Base-by-base conservation (phyloP, 2,797 vertebrate genomes). In the Alcedo quadribrachys region DNA sequence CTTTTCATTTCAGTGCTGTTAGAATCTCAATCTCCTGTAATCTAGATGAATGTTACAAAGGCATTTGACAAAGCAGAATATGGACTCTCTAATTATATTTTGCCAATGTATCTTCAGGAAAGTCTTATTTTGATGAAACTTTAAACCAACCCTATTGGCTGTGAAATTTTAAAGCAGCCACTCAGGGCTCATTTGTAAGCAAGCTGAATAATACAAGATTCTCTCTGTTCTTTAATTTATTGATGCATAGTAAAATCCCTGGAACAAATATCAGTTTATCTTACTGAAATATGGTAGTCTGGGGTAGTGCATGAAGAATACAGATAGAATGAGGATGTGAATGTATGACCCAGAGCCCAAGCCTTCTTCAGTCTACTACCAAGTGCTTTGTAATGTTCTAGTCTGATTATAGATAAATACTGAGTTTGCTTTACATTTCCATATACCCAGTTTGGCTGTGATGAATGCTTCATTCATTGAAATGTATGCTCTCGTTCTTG, bases 1-100 rank as follows among this genome's bases (percentile, higher is more conserved):
- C 85, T 96, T 97, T 95, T 95, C 87, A 78, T 82, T 94, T 96
- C 92, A 85, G 75, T 81, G 82, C 69, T 81, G 14, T 91, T 94
- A 70, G 58, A 69, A 21, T 50, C 87, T 92, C 92, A 92, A 68
- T 88, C 65, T 90, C 61, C 81, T 93, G 50, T 92, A 93, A 94
- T 86, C 71, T 53, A 53, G 22, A 86, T 86, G 92, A 91, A 68
- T 81, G 62, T 78, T 53, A 54, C 75, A 85, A 90, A 92, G 58
- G 32, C 53, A 91, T 94, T 89, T 96, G 67, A 96, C 46, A 77
- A 87, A 87, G 67, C 69, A 89, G 67, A 85, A 17, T 45, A 60
- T 42, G 80, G 81, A 73, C 33, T 81, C 43, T 16, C 33, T 81
- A 93, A 92, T 58, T 91, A 63, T 63, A 18, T 57, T 70, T 93